Conservation (phyloP, 23 tunicate genomes). For the Styela plicata region DNA sequence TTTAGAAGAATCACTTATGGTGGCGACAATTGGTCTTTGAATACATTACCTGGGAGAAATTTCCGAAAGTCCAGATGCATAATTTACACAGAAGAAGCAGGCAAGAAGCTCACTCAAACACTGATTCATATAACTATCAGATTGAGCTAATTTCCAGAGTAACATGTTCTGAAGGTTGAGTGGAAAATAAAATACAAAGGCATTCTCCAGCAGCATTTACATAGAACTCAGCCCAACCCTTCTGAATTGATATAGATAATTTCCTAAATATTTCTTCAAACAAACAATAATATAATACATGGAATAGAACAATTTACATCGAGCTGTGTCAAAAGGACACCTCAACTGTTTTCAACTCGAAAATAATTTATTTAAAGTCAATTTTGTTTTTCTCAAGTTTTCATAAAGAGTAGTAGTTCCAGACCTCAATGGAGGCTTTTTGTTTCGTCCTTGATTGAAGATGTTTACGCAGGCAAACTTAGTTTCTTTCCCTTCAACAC, state of each 20-base stretch:
- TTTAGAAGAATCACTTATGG: no score
- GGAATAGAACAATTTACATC: neutral
- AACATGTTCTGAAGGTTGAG: no score
- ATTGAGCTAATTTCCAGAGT: no score
- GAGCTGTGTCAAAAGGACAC: neutral
- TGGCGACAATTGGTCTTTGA: no score
- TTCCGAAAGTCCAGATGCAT: no score
- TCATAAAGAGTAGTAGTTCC: neutral
- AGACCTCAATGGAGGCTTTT: neutral
- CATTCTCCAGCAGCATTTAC: no score
- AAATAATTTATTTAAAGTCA: neutral
- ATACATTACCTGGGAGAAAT: no score
- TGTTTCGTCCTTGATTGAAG: neutral
- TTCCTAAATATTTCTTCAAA: neutral
- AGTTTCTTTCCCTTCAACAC: slow-evolving; percentile 79
- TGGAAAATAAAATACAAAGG: no score
- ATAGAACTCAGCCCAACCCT: no score
- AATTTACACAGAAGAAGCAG: no score
- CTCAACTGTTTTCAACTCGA: neutral
- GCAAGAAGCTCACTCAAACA: no score
- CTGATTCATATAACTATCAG: no score
- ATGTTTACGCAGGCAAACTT: slow-evolving; percentile 62
- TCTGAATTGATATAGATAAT: neutral
- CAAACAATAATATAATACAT: neutral
- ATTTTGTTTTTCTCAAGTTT: neutral